Percentiles rank a stretch among this genome's conserved stretches.
phyloP scores from a whole-genome alignment of 1,140 invertebrate genomes.

The Periplaneta americana region DNA sequence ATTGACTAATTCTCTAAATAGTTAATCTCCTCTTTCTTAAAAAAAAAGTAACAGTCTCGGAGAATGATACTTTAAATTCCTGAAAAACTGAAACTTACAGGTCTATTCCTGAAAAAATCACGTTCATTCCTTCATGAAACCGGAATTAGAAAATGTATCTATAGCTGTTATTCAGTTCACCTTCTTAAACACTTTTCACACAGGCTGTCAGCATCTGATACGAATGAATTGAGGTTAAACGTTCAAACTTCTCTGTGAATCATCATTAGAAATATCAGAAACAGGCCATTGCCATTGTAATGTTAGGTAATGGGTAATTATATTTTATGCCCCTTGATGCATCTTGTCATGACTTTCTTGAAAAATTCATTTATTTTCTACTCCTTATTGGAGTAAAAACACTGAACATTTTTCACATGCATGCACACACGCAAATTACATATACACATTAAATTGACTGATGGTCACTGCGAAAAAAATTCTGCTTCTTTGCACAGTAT shows the following conservation, averaged over 20 bases:
- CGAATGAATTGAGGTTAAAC: not conserved
- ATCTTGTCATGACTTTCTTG: not conserved
- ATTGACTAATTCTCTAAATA: not conserved
- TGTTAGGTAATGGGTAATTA: not conserved
- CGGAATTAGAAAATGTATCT: not conserved
- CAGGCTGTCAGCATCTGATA: not conserved
- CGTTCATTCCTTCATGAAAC: not conserved
- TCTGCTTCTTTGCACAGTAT: not conserved
- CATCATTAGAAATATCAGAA: not conserved
- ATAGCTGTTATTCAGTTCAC: not conserved
- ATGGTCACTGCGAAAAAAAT: not conserved
- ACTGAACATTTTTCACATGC: not conserved
- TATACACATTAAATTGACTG: not conserved
- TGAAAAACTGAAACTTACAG: not conserved
- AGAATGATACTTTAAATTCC: not conserved
- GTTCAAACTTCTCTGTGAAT: not conserved
- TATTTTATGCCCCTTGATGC: not conserved
- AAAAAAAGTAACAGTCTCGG: not conserved
- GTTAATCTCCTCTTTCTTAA: not conserved
- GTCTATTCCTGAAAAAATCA: not conserved
- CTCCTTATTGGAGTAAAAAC: not conserved
- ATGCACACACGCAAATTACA: not conserved
- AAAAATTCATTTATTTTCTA: too few species aligned
- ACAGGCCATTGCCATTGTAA: not conserved
- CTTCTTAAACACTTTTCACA: not conserved